phyloP scores from a whole-genome alignment of 1,140 invertebrate genomes.

The Danaus plexippus region DNA sequence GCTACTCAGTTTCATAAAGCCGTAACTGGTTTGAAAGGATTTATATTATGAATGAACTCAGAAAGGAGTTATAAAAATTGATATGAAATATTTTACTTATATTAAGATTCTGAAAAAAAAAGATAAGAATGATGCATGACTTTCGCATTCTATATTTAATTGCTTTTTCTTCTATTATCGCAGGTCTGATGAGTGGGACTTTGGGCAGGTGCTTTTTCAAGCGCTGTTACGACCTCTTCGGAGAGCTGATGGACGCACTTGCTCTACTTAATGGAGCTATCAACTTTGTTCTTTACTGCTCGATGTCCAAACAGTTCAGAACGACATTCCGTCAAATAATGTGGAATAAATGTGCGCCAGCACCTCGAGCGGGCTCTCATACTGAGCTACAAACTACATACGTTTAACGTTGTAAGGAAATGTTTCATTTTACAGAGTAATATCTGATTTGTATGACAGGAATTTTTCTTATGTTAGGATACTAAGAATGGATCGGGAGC shows the following conservation, averaged over 20 bases:
- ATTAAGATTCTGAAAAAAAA: too few species aligned
- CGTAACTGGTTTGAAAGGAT: too few species aligned
- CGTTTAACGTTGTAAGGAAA: constrained; percentile 24
- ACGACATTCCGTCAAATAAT: constrained; percentile 78
- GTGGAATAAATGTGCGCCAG: constrained; percentile 30
- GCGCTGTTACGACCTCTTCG: constrained; percentile 83
- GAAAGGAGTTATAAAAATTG: too few species aligned
- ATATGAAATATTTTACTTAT: too few species aligned
- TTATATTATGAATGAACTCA: too few species aligned
- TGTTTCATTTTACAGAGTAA: too few species aligned
- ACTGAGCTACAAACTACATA: constrained; percentile 59
- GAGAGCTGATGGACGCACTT: constrained; percentile 91
- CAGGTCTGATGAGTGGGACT: constrained; percentile 78
- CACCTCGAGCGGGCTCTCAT: constrained; percentile 38
- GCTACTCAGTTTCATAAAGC: too few species aligned
- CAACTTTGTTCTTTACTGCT: constrained; percentile 94
- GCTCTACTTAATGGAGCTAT: constrained; percentile 92
- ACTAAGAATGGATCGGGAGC: too few species aligned
- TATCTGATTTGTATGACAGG: too few species aligned
- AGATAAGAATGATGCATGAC: too few species aligned
- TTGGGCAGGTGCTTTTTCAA: constrained; percentile 81
- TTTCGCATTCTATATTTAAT: too few species aligned
- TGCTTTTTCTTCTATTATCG: neutral
- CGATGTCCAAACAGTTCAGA: constrained; percentile 93
- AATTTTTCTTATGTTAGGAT: too few species aligned